These are phyloP conservation scores for Protonemura montana DNA, from an alignment of 2,888 invertebrate genomes.

Conservation along the genomic window DNA sequence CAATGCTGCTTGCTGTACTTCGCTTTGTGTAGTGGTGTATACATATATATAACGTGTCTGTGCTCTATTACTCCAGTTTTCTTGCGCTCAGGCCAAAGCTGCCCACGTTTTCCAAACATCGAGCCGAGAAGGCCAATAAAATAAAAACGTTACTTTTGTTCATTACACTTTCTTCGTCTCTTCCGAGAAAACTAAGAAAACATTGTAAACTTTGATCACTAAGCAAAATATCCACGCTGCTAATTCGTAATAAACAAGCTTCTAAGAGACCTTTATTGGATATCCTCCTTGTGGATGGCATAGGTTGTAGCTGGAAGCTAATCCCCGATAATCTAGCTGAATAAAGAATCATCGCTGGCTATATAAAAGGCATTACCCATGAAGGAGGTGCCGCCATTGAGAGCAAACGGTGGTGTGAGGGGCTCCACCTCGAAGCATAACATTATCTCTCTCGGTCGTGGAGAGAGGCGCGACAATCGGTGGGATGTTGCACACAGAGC, in stretches of 20 bases:
- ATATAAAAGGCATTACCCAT: neutral
- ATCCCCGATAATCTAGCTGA: conserved; percentile 5
- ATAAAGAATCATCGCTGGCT: conserved; percentile 7
- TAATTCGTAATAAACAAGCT: conserved; percentile 12
- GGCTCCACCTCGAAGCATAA: neutral
- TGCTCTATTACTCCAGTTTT: conserved; percentile 2
- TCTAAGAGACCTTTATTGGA: conserved; percentile 5
- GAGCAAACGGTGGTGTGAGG: neutral
- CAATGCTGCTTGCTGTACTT: conserved; percentile 7
- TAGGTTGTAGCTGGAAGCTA: neutral
- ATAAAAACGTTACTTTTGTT: neutral
- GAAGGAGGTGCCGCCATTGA: neutral
- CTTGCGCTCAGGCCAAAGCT: neutral
- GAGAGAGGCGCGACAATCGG: neutral
- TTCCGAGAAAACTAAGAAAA: neutral
- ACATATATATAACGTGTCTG: neutral
- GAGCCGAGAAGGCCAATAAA: neutral
- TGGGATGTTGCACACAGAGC: neutral
- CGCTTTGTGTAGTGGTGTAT: neutral
- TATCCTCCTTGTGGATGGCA: neutral
- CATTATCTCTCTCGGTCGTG: neutral
- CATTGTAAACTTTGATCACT: neutral
- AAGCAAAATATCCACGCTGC: neutral
- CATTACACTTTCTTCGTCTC: neutral
- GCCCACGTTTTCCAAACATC: neutral